Evolutionary conservation across 2,888 invertebrate species (phyloP).

Genomic region (Tortricodes alternella): DNA sequence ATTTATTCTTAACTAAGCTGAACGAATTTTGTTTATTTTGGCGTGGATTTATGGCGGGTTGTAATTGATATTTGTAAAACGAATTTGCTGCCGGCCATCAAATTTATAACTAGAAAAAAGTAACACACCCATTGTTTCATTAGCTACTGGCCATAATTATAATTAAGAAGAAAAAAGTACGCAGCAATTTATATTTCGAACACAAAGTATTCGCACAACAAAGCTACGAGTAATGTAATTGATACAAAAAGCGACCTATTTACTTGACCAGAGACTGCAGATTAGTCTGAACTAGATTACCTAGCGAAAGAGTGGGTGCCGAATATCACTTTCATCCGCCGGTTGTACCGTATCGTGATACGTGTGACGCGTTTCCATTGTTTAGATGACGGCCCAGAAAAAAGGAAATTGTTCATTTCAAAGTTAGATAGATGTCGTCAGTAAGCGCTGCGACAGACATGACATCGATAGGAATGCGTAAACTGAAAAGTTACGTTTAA

Average conservation of each 20-base stretch:
- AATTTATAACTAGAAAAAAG: too few species aligned
- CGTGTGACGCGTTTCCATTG: slow-evolving; percentile 21
- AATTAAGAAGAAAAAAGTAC: slow-evolving; percentile 7
- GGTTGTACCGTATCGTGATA: slow-evolving; percentile 18
- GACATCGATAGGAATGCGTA: too few species aligned
- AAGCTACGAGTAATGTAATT: slow-evolving; percentile 6
- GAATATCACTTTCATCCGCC: slow-evolving; percentile 27
- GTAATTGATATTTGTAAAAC: neutral
- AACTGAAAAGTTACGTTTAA: too few species aligned
- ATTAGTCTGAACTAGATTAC: slow-evolving; percentile 28
- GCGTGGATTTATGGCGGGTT: neutral
- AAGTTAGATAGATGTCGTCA: too few species aligned
- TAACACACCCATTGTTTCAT: too few species aligned
- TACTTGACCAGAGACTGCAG: slow-evolving; percentile 18
- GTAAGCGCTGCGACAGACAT: too few species aligned
- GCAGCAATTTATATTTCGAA: slow-evolving; percentile 9
- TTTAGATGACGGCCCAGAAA: neutral
- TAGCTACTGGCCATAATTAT: too few species aligned
- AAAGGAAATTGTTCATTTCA: too few species aligned
- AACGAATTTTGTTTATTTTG: slow-evolving; percentile 24
- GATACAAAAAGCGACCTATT: slow-evolving; percentile 20
- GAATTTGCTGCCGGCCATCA: too few species aligned
- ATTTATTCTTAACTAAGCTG: slow-evolving; percentile 27
- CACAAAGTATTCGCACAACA: slow-evolving; percentile 19
- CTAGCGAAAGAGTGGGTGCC: slow-evolving; percentile 27